Conservation (phyloP, 1,140 invertebrate genomes). For the Heliothis virescens region DNA sequence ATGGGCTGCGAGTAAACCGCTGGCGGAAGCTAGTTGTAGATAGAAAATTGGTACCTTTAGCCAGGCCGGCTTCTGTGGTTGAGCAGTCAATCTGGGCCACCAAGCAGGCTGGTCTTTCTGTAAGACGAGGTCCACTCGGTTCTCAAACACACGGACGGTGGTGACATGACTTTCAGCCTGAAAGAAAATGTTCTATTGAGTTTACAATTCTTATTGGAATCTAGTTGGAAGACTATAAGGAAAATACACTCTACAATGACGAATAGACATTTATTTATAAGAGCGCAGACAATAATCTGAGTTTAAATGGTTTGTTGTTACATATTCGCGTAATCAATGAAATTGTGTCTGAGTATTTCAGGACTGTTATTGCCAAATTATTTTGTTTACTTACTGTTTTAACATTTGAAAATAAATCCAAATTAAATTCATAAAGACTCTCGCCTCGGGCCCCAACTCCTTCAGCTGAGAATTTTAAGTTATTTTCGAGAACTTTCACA, state of each 20-base stretch:
- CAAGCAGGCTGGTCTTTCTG: conserved; percentile 90
- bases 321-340: too few relatives aligned
- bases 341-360: too few relatives aligned
- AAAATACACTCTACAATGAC: too few relatives aligned
- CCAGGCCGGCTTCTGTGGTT: conserved; percentile 94
- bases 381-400: conserved; percentile 88
- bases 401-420: conserved; percentile 90
- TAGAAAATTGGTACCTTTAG: too few relatives aligned
- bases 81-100: conserved; percentile 93
- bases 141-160: conserved; percentile 88
- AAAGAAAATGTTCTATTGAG: conserved; percentile 39
- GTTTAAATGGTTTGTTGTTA: too few relatives aligned
- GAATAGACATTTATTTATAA: not conserved
- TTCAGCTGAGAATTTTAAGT: conserved; percentile 88
- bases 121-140: conserved; percentile 92
- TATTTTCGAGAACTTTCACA: conserved; percentile 87
- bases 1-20: too few relatives aligned
- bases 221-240: not conserved
- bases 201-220: not conserved
- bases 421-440: conserved; percentile 90
- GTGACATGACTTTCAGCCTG: conserved; percentile 61
- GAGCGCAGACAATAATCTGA: not conserved
- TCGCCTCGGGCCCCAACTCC: conserved; percentile 90
- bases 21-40: too few relatives aligned
- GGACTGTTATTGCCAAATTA: too few relatives aligned